phyloP scores from a whole-genome alignment of 2,888 invertebrate genomes.

The Peribatodes rhomboidaria region DNA sequence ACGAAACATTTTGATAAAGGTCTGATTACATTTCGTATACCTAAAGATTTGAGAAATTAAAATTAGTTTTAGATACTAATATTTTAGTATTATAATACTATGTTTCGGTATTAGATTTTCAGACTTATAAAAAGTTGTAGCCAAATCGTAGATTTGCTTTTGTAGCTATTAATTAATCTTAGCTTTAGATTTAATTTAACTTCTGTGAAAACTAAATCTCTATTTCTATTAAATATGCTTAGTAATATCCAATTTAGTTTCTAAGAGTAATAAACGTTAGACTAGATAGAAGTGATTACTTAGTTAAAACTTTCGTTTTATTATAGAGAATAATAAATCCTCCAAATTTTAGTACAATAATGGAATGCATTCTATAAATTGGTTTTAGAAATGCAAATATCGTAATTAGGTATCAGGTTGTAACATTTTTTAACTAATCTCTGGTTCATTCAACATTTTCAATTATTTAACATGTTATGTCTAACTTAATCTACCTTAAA shows the following conservation, averaged over 20 bases:
- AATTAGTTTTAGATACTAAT: background rate
- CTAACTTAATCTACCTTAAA: background rate
- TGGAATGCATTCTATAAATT: constrained; percentile 28
- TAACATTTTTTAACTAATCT: background rate
- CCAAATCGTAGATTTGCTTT: constrained; percentile 1
- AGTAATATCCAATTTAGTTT: background rate
- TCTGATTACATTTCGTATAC: constrained; percentile 13
- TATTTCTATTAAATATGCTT: constrained; percentile 13
- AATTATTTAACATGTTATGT: background rate
- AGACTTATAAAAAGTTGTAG: constrained; percentile 18
- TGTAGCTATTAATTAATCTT: constrained; percentile 1
- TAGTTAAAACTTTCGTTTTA: background rate
- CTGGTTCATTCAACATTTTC: background rate
- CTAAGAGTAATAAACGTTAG: constrained; percentile 20
- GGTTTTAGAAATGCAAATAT: constrained; percentile 4
- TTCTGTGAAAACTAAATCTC: constrained; percentile 3
- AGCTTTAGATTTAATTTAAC: background rate
- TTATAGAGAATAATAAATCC: background rate
- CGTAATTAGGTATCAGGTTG: constrained; percentile 2
- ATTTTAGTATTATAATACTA: constrained; percentile 15
- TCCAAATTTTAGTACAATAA: background rate
- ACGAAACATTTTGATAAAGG: constrained; percentile 23
- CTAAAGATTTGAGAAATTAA: constrained; percentile 16
- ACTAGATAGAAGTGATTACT: constrained; percentile 19
- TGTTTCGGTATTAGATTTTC: constrained; percentile 1